Evolutionary conservation across 1,140 invertebrate species (phyloP).

Genomic region (Triops longicaudatus): DNA sequence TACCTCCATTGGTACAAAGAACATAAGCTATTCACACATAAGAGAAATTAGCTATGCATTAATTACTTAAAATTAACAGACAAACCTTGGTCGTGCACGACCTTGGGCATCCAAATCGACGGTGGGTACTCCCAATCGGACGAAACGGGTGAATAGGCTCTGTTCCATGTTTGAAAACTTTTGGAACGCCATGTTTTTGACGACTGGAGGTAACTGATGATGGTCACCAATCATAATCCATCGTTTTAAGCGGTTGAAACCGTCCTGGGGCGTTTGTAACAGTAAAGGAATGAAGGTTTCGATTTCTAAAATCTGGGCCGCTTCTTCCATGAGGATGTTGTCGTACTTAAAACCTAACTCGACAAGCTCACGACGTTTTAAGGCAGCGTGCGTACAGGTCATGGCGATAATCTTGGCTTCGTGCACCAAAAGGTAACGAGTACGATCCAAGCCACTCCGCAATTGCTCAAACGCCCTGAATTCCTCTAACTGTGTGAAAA

Average conservation of each 20-base stretch:
- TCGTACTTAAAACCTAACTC: conserved; percentile 80
- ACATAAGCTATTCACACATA: conserved; percentile 61
- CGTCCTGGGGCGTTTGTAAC: conserved; percentile 94
- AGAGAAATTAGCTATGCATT: conserved; percentile 4
- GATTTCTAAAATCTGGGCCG: conserved; percentile 97
- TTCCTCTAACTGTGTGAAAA: conserved; percentile 95
- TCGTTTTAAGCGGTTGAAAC: conserved; percentile 87
- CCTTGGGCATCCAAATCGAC: conserved; percentile 97
- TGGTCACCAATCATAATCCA: conserved; percentile 99
- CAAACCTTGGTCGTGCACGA: conserved; percentile 71
- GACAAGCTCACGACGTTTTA: conserved; percentile 92
- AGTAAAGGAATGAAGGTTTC: conserved; percentile 98
- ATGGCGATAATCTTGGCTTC: conserved; percentile 99
- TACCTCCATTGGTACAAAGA: conserved; percentile 97
- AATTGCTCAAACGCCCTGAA: conserved; percentile 93
- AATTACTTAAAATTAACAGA: neutral
- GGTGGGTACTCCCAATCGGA: conserved; percentile 90
- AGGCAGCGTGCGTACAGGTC: conserved; percentile 98
- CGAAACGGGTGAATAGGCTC: conserved; percentile 91
- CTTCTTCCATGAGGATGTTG: conserved; percentile 99
- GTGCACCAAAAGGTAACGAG: conserved; percentile 93
- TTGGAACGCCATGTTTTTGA: conserved; percentile 99
- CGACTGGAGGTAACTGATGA: conserved; percentile 96
- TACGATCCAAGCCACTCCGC: conserved; percentile 86
- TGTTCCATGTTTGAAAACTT: conserved; percentile 99